Conservation (phyloP, 2,888 invertebrate species). For the Lissocephala sabroskyi region DNA sequence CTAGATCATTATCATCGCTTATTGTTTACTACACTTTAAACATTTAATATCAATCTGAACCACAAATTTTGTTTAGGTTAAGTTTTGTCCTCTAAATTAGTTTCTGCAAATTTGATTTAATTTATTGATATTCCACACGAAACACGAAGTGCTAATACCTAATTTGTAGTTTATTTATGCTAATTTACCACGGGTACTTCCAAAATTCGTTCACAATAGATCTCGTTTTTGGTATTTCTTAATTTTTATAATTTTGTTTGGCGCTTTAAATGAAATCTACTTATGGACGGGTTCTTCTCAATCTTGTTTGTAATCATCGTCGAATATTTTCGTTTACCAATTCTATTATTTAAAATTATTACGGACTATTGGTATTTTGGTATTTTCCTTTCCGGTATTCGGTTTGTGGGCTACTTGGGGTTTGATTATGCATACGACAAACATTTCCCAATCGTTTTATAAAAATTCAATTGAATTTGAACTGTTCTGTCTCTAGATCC, state of each 20-base stretch:
- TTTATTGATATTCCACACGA: constrained; percentile 19
- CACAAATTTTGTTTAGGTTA: constrained; percentile 27
- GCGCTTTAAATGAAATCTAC: constrained; percentile 52
- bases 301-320: constrained; percentile 55
- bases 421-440: too few relatives aligned
- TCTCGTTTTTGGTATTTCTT: constrained; percentile 13
- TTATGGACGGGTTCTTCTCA: constrained; percentile 69
- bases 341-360: too few relatives aligned
- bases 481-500: too few relatives aligned
- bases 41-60: constrained; percentile 48
- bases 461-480: too few relatives aligned
- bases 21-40: constrained; percentile 24
- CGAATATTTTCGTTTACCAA: too few relatives aligned
- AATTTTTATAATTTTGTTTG: constrained; percentile 16
- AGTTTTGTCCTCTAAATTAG: background rate
- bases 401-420: too few relatives aligned
- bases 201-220: constrained; percentile 10
- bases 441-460: too few relatives aligned
- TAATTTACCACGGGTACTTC: constrained; percentile 8
- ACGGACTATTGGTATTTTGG: too few relatives aligned
- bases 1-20: constrained; percentile 15
- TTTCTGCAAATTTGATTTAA: constrained; percentile 18
- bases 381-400: too few relatives aligned
- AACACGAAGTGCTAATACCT: constrained; percentile 32
- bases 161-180: background rate